These are phyloP conservation scores for Dendroctonus ponderosae DNA, from an alignment of 1,140 invertebrate genomes.

Conservation along the genomic window DNA sequence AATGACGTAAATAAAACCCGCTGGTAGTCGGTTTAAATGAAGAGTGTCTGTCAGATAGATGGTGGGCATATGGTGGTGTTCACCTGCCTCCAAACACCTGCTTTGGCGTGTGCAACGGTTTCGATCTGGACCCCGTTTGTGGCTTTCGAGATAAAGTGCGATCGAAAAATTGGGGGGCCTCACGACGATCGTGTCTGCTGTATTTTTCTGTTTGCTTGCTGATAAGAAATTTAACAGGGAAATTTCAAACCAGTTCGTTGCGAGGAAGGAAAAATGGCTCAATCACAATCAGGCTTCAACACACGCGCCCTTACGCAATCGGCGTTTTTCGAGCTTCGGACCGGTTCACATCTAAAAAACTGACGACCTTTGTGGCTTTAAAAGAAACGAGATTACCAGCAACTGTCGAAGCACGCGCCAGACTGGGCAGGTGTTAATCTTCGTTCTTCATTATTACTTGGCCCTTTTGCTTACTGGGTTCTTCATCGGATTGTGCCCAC, in stretches of 20 bases:
- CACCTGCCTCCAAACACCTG: conserved; percentile 44
- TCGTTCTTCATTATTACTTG: conserved; percentile 6
- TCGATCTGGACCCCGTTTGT: conserved; percentile 37
- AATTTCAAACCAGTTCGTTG: no score
- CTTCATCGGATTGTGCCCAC: no score
- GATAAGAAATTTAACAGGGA: no score
- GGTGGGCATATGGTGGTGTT: conserved; percentile 39
- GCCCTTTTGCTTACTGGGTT: no score
- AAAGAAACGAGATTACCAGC: conserved; percentile 15
- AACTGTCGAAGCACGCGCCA: conserved; percentile 25
- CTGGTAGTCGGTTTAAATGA: conserved; percentile 35
- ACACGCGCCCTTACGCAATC: conserved; percentile 9
- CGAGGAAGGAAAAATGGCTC: no score
- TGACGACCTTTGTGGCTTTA: conserved; percentile 1
- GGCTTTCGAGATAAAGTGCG: conserved; percentile 2
- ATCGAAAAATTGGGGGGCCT: no score
- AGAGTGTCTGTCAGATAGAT: conserved; percentile 26
- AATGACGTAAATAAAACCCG: conserved; percentile 26
- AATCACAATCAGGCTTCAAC: background rate
- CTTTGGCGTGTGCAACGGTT: conserved; percentile 39
- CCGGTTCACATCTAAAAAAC: conserved; percentile 13
- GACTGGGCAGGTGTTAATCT: conserved; percentile 25
- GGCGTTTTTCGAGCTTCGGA: background rate
- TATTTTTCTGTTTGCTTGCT: no score
- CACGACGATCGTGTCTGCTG: no score